A percentile compares a stretch with the other conserved stretches of the same genome.
Evolutionary conservation across 2,888 invertebrate species (phyloP).

Genomic region (Apotomis turbidana): DNA sequence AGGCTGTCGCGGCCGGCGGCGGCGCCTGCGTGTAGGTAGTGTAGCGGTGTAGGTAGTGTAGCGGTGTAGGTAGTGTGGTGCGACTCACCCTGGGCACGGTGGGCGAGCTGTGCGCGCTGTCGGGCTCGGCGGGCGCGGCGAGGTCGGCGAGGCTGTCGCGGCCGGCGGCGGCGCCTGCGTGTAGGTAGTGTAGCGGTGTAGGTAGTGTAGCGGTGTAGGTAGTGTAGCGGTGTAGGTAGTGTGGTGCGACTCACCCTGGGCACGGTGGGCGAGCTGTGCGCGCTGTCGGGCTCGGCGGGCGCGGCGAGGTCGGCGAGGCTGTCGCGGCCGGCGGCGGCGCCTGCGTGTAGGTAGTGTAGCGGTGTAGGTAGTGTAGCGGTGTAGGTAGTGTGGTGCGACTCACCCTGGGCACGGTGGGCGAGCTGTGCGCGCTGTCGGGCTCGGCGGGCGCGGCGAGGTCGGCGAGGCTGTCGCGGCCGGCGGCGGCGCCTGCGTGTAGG

Average conservation of each 20-base stretch:
- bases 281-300: constrained; percentile 92
- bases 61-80: too few relatives aligned
- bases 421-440: constrained; percentile 94
- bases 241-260: too few relatives aligned
- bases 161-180: constrained; percentile 74
- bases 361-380: too few relatives aligned
- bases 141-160: constrained; percentile 90
- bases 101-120: constrained; percentile 95
- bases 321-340: constrained; percentile 82
- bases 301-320: constrained; percentile 89
- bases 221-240: too few relatives aligned
- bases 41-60: too few relatives aligned
- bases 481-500: constrained; percentile 73
- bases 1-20: constrained; percentile 85
- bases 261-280: constrained; percentile 94
- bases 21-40: constrained; percentile 67
- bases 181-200: too few relatives aligned
- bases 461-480: constrained; percentile 86
- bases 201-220: too few relatives aligned
- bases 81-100: constrained; percentile 76
- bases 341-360: constrained; percentile 53
- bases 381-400: too few relatives aligned
- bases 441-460: constrained; percentile 90
- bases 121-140: constrained; percentile 88
- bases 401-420: constrained; percentile 87